Conservation (phyloP, 2,113 vertebrate species). For the Salvelinus namaycush region DNA sequence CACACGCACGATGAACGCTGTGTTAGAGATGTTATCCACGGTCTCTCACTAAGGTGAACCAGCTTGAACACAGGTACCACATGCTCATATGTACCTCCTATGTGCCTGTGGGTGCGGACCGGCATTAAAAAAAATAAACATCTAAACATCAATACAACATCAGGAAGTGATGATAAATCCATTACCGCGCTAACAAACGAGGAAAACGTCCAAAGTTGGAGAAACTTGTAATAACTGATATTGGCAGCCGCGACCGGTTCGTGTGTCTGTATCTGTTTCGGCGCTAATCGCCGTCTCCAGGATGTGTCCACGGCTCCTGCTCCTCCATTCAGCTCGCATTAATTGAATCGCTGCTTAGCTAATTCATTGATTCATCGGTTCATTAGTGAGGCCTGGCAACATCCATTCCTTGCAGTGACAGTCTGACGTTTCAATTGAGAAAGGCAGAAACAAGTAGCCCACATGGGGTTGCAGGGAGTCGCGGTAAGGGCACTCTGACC, state of each 20-base stretch:
- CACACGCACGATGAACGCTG: not conserved
- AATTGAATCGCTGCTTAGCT: slow-evolving; percentile 75
- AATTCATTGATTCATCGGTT: slow-evolving; percentile 78
- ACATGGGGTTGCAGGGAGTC: not conserved
- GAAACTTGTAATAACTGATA: no score
- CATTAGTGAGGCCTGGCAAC: slow-evolving; percentile 77
- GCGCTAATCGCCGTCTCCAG: slow-evolving; percentile 56
- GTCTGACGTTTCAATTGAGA: slow-evolving; percentile 74
- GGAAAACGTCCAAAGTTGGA: no score
- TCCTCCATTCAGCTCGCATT: slow-evolving; percentile 64
- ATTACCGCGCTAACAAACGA: no score
- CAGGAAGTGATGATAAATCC: not conserved
- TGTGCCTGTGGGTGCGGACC: slow-evolving; percentile 31
- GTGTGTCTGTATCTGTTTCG: no score
- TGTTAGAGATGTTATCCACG: no score
- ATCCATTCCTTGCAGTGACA: slow-evolving; percentile 69
- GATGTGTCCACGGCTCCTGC: slow-evolving; percentile 69
- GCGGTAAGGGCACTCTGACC: not conserved
- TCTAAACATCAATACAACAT: slow-evolving; percentile 21
- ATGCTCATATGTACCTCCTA: slow-evolving; percentile 20
- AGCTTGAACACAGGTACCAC: slow-evolving; percentile 19
- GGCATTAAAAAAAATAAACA: slow-evolving; percentile 8
- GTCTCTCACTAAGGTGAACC: not conserved
- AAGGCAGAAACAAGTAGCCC: slow-evolving; percentile 1
- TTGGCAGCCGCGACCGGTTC: no score